These are phyloP conservation scores for Manduca sexta DNA, from an alignment of 1,140 invertebrate species.

Conservation along the genomic window DNA sequence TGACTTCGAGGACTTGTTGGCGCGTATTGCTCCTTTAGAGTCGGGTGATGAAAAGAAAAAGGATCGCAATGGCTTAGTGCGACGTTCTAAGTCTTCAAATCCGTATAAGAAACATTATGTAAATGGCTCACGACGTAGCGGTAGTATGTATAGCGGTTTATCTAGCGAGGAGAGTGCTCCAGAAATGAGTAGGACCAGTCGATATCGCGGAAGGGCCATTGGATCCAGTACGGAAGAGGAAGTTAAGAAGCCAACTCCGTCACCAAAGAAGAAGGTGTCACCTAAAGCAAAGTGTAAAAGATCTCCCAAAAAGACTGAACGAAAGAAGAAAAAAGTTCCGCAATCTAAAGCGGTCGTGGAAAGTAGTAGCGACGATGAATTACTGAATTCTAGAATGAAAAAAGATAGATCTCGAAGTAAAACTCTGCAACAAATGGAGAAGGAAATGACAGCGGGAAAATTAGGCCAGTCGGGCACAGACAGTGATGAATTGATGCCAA, in stretches of 20 bases:
- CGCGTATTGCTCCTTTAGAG: slow-evolving; percentile 80
- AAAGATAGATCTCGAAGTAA: slow-evolving; percentile 74
- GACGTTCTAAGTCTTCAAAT: slow-evolving; percentile 74
- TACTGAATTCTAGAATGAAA: slow-evolving; percentile 61
- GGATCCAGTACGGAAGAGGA: slow-evolving; percentile 70
- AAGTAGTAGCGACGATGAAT: slow-evolving; percentile 76
- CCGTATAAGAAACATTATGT: slow-evolving; percentile 84
- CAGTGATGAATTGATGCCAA: slow-evolving; percentile 83
- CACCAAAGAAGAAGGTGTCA: slow-evolving; percentile 64
- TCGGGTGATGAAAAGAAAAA: slow-evolving; percentile 78
- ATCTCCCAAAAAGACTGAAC: slow-evolving; percentile 56
- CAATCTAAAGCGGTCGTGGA: slow-evolving; percentile 68
- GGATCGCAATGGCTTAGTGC: slow-evolving; percentile 81
- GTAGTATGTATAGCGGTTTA: slow-evolving; percentile 78
- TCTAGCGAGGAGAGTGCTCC: slow-evolving; percentile 77
- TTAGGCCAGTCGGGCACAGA: slow-evolving; percentile 77
- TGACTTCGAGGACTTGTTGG: slow-evolving; percentile 81
- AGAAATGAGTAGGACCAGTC: slow-evolving; percentile 57
- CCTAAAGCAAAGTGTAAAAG: slow-evolving; percentile 56
- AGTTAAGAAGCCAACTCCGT: slow-evolving; percentile 50
- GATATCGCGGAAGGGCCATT: slow-evolving; percentile 59
- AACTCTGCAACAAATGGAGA: slow-evolving; percentile 80
- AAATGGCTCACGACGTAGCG: slow-evolving; percentile 81
- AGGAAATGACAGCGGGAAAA: slow-evolving; percentile 75
- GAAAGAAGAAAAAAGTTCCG: slow-evolving; percentile 60